Conservation (phyloP, 2,888 invertebrate genomes). For the Latrodectus elegans region DNA sequence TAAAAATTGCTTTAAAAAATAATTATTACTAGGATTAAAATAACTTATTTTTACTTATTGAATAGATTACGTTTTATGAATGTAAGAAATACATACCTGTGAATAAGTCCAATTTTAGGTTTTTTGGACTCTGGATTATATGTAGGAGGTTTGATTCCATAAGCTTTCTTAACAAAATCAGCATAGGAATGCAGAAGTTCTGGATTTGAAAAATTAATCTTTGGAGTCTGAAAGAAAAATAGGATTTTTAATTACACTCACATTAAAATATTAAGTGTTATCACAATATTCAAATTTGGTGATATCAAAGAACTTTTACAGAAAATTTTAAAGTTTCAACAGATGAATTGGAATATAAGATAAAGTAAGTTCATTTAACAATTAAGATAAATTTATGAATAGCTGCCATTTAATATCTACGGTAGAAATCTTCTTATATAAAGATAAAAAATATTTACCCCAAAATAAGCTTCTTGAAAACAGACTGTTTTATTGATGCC, state of each 20-base stretch:
- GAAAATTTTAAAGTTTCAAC: too few relatives aligned
- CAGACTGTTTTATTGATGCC: constrained; percentile 71
- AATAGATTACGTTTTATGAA: constrained; percentile 36
- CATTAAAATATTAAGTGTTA: not conserved
- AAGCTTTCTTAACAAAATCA: constrained; percentile 58
- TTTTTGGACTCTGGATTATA: constrained; percentile 19
- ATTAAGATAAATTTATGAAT: not conserved
- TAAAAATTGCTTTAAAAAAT: not conserved
- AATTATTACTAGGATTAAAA: not conserved
- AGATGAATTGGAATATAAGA: too few relatives aligned
- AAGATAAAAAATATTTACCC: constrained; percentile 58
- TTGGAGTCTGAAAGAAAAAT: constrained; percentile 64
- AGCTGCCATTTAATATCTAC: not conserved
- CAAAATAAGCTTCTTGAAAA: constrained; percentile 70
- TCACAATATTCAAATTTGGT: not conserved
- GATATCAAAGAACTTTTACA: too few relatives aligned
- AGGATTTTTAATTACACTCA: not conserved
- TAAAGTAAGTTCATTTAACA: too few relatives aligned
- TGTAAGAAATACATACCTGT: constrained; percentile 50
- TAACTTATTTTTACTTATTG: not conserved
- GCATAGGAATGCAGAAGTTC: constrained; percentile 57
- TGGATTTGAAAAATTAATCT: constrained; percentile 55
- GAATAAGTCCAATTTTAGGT: constrained; percentile 67
- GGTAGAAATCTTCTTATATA: too few relatives aligned
- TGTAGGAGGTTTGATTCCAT: constrained; percentile 44